Base-by-base conservation (phyloP, 2,888 invertebrate species). In the Cryptops parisi region DNA sequence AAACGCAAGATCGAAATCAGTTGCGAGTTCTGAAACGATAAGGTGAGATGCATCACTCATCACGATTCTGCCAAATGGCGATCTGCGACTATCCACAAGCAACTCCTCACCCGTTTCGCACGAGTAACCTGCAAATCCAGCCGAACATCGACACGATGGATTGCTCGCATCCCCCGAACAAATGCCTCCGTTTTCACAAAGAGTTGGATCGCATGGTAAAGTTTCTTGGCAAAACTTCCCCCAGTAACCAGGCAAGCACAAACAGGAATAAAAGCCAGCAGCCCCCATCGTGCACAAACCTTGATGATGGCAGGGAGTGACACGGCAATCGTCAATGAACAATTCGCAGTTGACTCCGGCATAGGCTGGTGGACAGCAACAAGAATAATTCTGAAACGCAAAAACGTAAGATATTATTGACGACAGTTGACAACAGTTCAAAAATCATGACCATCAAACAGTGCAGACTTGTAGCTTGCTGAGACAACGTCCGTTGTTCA, bases 291-390 rank as follows among this genome's bases (percentile, higher is more conserved):
- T 61, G 59, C 70, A 70, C 6, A 55, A 61, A 1, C 63, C 69
- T 12, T 61, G 64, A 57, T 70, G 66, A 40, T 61, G 58, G 58
- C 69, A 68, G 1, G 65, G 65, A 12, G 58, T 55, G 53, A 59
- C 58, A 46, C 60, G 58, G 56, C 64, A 64, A 47, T 63, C 62
- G 50, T 63, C 58, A 17, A 48, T 38, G 17, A 21, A 23, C 5
- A 19, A n/a, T 17, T 48, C 48, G 48, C 48, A 48, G 1, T 21
- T 9, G 1, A 22, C n/a, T 9, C 48, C 48, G 22, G 9, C 12
- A 12, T 33, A 48, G 5, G 33, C 33, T 33, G 27, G 19, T 1
- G 48, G 21, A 33, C 48, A 48, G 23, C 48, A 48, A 19, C 48
- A 48, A 21, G 27, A 22, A 38, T 33, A 48, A 17, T 19, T 48